phyloP scores from a whole-genome alignment of 2,797 vertebrate species.

The Selene dorsalis region DNA sequence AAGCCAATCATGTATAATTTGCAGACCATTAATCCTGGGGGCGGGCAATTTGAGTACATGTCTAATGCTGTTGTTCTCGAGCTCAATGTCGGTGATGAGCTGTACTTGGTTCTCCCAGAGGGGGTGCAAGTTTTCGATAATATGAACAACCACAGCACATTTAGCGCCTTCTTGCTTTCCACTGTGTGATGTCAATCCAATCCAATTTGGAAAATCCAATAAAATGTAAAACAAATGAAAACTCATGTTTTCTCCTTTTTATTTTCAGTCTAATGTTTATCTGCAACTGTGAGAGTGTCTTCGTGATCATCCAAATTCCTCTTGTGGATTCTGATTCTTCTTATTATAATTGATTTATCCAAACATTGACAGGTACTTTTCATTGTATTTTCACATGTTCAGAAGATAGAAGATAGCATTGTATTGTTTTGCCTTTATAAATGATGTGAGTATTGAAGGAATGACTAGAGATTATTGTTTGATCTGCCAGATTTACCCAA shows the following conservation, averaged over 20 bases:
- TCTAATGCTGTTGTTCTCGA: background rate
- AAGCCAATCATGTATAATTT: background rate
- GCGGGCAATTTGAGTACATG: background rate
- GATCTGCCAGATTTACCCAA: background rate
- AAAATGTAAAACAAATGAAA: background rate
- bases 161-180: background rate
- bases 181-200: background rate
- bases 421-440: background rate
- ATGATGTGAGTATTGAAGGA: background rate
- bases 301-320: background rate
- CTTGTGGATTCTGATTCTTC: background rate
- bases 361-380: background rate
- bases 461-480: background rate
- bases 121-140: background rate
- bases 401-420: background rate
- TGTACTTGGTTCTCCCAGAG: background rate
- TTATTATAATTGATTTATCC: background rate
- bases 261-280: background rate
- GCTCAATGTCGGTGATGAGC: background rate
- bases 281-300: background rate
- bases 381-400: background rate
- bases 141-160: background rate
- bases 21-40: background rate
- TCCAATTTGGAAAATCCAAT: background rate
- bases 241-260: background rate